A percentile compares a stretch with the other conserved stretches of the same genome.
Evolutionary conservation across 2,113 vertebrate genomes (phyloP).

Genomic region (Sarotherodon lohbergeri): DNA sequence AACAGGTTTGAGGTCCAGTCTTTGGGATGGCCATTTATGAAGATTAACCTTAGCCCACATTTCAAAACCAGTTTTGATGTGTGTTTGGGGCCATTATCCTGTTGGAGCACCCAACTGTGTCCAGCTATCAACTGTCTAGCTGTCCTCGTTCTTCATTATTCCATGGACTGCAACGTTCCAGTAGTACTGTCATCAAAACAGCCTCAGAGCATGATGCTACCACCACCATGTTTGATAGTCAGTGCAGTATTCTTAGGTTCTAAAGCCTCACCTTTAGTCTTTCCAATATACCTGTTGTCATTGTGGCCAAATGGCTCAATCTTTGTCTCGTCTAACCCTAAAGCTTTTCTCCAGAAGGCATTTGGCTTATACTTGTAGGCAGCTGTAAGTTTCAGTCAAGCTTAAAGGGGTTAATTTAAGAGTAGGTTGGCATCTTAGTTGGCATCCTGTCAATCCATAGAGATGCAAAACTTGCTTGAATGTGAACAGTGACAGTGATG

Average conservation of each 20-base stretch:
- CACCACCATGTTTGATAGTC: neutral
- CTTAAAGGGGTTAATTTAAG: neutral
- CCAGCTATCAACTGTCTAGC: neutral
- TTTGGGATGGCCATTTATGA: neutral
- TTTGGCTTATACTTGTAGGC: neutral
- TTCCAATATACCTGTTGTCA: neutral
- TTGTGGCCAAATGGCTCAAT: neutral
- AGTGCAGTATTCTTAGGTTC: neutral
- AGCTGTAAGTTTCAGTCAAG: neutral
- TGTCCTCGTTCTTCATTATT: neutral
- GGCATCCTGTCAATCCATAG: fast-evolving
- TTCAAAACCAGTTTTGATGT: neutral
- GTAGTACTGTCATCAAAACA: neutral
- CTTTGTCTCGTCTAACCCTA: neutral
- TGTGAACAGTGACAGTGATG: neutral
- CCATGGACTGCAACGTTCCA: neutral
- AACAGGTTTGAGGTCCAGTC: neutral
- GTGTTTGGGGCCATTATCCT: neutral
- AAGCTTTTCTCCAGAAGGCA: neutral
- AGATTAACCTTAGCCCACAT: neutral
- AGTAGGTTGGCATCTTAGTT: neutral
- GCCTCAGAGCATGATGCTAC: neutral
- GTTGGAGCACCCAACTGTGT: neutral
- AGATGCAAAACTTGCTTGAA: neutral
- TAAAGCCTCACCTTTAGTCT: neutral